These are phyloP conservation scores for Amblyteles armatorius DNA, from an alignment of 2,888 invertebrate genomes.

Conservation along the genomic window DNA sequence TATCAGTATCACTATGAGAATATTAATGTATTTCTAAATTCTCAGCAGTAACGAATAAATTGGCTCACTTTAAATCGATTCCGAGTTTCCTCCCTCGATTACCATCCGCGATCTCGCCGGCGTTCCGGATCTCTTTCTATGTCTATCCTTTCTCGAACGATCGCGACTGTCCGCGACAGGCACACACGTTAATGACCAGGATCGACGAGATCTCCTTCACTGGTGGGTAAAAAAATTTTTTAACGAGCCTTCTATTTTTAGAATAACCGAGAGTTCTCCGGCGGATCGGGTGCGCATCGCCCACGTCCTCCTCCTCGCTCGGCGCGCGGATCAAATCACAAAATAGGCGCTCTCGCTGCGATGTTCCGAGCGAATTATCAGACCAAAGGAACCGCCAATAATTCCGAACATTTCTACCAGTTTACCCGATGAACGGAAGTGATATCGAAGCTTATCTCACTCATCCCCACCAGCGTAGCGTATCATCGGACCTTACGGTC, in stretches of 20 bases:
- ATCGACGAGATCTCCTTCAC: slow-evolving; percentile 32
- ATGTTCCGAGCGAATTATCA: slow-evolving; percentile 4
- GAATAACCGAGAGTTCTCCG: not conserved
- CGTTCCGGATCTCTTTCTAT: not conserved
- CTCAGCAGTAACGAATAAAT: not conserved
- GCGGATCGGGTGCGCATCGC: not conserved
- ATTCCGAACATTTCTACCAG: slow-evolving; percentile 20
- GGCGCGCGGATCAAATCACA: slow-evolving; percentile 11
- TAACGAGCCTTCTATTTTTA: slow-evolving; percentile 52
- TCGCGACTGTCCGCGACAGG: slow-evolving; percentile 24
- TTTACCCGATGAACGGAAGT: slow-evolving; percentile 17
- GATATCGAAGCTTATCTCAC: slow-evolving; percentile 18
- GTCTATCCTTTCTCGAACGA: not conserved
- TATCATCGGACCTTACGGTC: not conserved
- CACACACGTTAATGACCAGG: slow-evolving; percentile 31
- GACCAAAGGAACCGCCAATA: slow-evolving; percentile 11
- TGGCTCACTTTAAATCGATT: slow-evolving; percentile 26
- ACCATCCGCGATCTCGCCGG: not conserved
- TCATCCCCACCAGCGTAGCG: not conserved
- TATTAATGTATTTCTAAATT: not conserved
- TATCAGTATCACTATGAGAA: not conserved
- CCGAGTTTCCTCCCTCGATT: slow-evolving; percentile 3
- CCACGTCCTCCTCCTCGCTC: not conserved
- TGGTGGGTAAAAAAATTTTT: slow-evolving; percentile 33
- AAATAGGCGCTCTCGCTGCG: not conserved